Conservation (phyloP, 30 jellyfish, hydroid and myxozoan species). For the Morbakka virulenta region DNA sequence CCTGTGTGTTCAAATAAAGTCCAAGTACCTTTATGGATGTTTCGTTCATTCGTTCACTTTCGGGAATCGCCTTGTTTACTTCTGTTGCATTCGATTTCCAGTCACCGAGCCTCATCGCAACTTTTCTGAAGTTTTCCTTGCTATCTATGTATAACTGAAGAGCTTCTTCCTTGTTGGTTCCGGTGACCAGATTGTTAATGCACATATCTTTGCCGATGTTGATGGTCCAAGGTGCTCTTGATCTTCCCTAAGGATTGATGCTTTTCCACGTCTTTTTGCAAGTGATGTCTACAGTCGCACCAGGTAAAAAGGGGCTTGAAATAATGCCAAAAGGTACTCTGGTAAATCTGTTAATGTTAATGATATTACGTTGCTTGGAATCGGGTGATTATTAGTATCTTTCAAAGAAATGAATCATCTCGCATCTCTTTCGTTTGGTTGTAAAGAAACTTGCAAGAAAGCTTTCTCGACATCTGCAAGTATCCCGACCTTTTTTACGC, state of each 20-base stretch:
- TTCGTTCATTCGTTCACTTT: neutral
- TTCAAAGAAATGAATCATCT: slow-evolving; percentile 25
- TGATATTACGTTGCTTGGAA: neutral
- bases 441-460: slow-evolving; percentile 32
- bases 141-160: slow-evolving; percentile 1
- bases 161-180: slow-evolving; percentile 19
- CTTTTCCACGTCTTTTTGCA: too few relatives aligned
- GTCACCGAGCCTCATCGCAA: slow-evolving; percentile 24
- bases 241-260: too few relatives aligned
- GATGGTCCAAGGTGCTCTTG: too few relatives aligned
- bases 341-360: slow-evolving; percentile 13
- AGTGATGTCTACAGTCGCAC: slow-evolving; percentile 29
- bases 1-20: slow-evolving; percentile 11
- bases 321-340: slow-evolving; percentile 33
- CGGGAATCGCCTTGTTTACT: neutral
- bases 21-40: slow-evolving; percentile 17
- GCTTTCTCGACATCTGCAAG: slow-evolving; percentile 27
- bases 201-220: neutral
- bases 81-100: slow-evolving; percentile 20
- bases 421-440: slow-evolving; percentile 37
- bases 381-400: neutral
- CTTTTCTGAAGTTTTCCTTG: neutral
- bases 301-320: slow-evolving; percentile 30
- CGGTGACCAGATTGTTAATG: slow-evolving; percentile 34
- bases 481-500: slow-evolving; percentile 15